phyloP scores from a whole-genome alignment of 2,888 invertebrate genomes.

The Coremacera marginata region DNA sequence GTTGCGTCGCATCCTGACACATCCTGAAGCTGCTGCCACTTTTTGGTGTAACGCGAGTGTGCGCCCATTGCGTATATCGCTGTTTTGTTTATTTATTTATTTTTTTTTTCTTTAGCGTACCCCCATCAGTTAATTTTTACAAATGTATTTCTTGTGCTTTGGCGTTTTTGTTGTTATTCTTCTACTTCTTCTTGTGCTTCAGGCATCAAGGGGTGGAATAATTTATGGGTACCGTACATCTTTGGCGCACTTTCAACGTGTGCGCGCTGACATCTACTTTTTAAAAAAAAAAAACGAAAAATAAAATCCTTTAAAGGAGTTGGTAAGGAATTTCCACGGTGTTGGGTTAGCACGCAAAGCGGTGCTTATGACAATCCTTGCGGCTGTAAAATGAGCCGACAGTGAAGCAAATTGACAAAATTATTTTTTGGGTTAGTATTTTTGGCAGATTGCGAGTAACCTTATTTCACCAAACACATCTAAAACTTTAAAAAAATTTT shows the following conservation, averaged over 20 bases:
- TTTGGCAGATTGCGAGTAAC: too few relatives aligned
- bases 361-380: conserved; percentile 7
- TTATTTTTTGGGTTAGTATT: too few relatives aligned
- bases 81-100: background rate
- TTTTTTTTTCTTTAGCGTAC: background rate
- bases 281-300: background rate
- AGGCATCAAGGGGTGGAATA: conserved; percentile 32
- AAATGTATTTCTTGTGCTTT: conserved; percentile 19
- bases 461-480: too few relatives aligned
- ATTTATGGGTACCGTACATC: conserved; percentile 26
- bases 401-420: background rate
- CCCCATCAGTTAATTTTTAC: conserved; percentile 37
- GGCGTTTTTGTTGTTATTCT: background rate
- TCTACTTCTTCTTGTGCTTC: background rate
- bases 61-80: background rate
- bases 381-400: background rate
- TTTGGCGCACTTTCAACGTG: conserved; percentile 15
- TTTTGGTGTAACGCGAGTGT: background rate
- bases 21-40: background rate
- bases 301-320: conserved; percentile 25
- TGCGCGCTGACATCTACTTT: conserved; percentile 19
- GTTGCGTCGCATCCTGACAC: conserved; percentile 18
- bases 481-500: too few relatives aligned
- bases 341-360: background rate
- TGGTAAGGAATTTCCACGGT: background rate